These are phyloP conservation scores for Poeciliopsis gracilis DNA, from an alignment of 2,797 vertebrate species.

Conservation along the genomic window DNA sequence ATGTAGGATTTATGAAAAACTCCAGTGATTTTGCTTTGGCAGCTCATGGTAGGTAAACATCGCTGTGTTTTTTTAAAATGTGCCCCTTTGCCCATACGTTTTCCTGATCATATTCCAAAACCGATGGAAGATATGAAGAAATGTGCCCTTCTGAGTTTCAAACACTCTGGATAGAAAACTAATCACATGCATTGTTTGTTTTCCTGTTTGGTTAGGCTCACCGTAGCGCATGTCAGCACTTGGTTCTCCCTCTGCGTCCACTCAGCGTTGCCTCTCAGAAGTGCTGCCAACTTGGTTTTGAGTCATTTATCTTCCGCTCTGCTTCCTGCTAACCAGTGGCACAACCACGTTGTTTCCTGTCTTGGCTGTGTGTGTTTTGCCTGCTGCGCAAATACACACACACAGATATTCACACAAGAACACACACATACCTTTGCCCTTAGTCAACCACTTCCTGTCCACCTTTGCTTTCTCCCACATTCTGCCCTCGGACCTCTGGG, in stretches of 20 bases:
- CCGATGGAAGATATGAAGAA: conserved; percentile 8
- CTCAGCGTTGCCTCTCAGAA: conserved; percentile 64
- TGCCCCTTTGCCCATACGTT: neutral
- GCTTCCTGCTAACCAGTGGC: conserved; percentile 69
- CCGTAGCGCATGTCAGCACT: conserved; percentile 61
- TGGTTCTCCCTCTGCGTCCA: conserved; percentile 62
- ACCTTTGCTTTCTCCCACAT: conserved; percentile 57
- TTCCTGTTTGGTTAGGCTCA: conserved; percentile 52
- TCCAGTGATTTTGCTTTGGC: neutral
- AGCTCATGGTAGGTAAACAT: neutral
- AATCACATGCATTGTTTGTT: conserved; percentile 46
- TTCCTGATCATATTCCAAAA: conserved; percentile 8
- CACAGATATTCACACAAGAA: conserved; percentile 30
- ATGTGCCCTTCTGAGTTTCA: conserved; percentile 17
- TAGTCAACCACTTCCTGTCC: conserved; percentile 69
- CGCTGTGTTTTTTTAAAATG: no score
- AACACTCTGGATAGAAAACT: conserved; percentile 30
- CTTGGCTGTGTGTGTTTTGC: conserved; percentile 63
- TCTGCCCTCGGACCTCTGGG: conserved; percentile 56
- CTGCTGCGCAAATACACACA: conserved; percentile 66
- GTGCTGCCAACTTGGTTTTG: conserved; percentile 70
- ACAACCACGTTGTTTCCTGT: conserved; percentile 68
- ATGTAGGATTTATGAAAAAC: neutral
- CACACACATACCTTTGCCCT: conserved; percentile 57
- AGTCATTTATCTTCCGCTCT: conserved; percentile 70